Percentiles rank a stretch among this genome's conserved stretches.
Conservation (phyloP, 2,113 vertebrate genomes). For the Pseudolaguvia tuberculata region DNA sequence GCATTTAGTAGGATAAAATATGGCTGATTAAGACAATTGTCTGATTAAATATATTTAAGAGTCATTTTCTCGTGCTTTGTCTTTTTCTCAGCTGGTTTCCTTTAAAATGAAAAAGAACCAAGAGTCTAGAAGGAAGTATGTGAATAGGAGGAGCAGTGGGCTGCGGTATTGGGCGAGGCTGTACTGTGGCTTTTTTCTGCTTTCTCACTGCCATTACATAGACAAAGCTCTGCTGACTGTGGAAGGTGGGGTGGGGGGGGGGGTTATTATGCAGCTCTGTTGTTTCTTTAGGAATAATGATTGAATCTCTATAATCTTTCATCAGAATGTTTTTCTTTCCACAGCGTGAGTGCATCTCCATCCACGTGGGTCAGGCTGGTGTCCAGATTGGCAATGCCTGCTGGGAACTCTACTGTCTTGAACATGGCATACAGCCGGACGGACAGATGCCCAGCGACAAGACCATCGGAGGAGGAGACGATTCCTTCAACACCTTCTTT, state of each 20-base stretch:
- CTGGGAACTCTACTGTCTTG: conserved; percentile 69
- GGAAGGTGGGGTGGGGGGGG: no score
- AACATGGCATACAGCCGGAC: conserved; percentile 63
- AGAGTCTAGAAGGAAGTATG: background rate
- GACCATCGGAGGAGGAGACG: conserved; percentile 65
- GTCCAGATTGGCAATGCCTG: conserved; percentile 49
- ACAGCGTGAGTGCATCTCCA: conserved; percentile 24
- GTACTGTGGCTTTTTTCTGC: conserved; percentile 30
- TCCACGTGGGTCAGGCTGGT: conserved; percentile 13
- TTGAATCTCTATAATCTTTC: no score
- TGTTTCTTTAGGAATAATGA: background rate
- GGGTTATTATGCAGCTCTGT: conserved; percentile 24
- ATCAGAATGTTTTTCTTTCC: background rate
- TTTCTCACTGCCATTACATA: conserved; percentile 35
- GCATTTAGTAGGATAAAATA: conserved; percentile 44
- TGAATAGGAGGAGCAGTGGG: background rate
- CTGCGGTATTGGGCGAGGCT: conserved; percentile 36
- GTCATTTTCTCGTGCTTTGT: background rate
- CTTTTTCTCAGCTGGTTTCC: no score
- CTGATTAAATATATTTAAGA: background rate
- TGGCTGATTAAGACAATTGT: background rate
- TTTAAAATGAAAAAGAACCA: background rate
- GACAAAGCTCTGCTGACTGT: conserved; percentile 21
- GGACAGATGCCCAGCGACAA: conserved; percentile 71
- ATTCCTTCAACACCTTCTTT: conserved; percentile 69